phyloP scores from a whole-genome alignment of 2,797 vertebrate genomes.

The Graptemys geographica region DNA sequence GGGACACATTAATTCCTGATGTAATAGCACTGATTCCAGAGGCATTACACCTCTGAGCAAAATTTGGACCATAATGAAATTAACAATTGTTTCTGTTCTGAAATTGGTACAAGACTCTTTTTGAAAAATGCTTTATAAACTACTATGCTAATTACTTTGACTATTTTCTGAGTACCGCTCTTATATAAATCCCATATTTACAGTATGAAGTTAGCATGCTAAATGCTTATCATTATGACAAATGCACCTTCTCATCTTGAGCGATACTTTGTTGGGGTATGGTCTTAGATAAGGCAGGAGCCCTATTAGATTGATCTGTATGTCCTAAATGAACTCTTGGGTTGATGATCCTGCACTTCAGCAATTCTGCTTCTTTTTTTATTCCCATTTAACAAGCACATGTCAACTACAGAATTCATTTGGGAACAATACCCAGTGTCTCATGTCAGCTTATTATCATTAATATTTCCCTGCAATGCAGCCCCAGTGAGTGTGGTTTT shows the following conservation, averaged over 20 bases:
- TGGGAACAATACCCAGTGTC: background rate
- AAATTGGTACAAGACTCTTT: background rate
- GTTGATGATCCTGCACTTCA: background rate
- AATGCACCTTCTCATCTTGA: background rate
- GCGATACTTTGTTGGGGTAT: rapidly evolving
- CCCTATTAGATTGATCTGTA: background rate
- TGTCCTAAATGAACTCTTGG: background rate
- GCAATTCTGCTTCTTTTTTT: background rate
- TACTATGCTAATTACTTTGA: background rate
- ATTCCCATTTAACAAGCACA: background rate
- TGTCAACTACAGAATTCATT: slow-evolving; percentile 6
- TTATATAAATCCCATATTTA: background rate
- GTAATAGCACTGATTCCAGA: background rate
- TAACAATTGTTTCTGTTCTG: background rate
- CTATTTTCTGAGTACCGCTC: background rate
- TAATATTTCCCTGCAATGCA: slow-evolving; percentile 29
- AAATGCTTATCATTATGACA: background rate
- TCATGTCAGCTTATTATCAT: background rate
- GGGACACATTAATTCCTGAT: background rate
- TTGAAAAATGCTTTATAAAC: background rate
- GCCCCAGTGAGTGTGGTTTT: background rate
- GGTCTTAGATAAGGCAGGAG: background rate
- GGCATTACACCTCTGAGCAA: background rate
- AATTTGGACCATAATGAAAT: background rate
- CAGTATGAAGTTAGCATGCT: background rate